Evolutionary conservation across 2,113 vertebrate genomes (phyloP), one percentile per base, ranked within the genome.

Genomic region (Seriola rivoliana): DNA sequence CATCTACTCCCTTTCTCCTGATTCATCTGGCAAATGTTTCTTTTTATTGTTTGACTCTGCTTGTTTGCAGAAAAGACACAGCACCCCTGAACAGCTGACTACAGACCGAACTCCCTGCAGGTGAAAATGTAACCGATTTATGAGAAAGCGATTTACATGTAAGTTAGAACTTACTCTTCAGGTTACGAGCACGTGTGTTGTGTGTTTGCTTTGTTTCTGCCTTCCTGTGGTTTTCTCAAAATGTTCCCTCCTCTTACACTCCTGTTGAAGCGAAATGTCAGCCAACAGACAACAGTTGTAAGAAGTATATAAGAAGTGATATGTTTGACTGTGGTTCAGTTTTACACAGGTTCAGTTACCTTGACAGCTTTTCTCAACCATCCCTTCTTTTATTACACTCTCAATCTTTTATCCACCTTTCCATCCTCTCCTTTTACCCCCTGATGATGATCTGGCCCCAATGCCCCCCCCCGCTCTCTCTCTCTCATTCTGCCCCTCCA

Each of bases 361-460:
- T 36, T 67, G 69, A 67, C 60, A 52, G 50, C 57, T 73, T 79
- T 59, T 42, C 8, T 65, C 38, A 83, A n/a, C 23, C 29, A 52
- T 19, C 25, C 11, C 60, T 69, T 81, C 82, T 42, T 75, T 63
- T 54, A 85, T 85, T 75, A 69, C 62, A 70, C 69, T 52, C 75
- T 60, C 21, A 64, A 32, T 86, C 70, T 70, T 74, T 67, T 44
- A 73, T 86, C 64, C 69, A 80, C 73, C 38, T 84, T 77, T 71
- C 40, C 78, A 85, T 75, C 67, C 78, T 85, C 76, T 29, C 52
- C 76, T 77, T 57, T 84, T 79, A 79, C 73, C 74, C 81, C 85
- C 89, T 64, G 75, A 89, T 63, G 84, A 80, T 81, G 68, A 86
- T 85, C 42, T 32, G 32, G 46, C 66, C 72, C 21, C 19, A 6